Conservation (phyloP, 2,113 vertebrate species). For the Myrmecophaga tridactyla region DNA sequence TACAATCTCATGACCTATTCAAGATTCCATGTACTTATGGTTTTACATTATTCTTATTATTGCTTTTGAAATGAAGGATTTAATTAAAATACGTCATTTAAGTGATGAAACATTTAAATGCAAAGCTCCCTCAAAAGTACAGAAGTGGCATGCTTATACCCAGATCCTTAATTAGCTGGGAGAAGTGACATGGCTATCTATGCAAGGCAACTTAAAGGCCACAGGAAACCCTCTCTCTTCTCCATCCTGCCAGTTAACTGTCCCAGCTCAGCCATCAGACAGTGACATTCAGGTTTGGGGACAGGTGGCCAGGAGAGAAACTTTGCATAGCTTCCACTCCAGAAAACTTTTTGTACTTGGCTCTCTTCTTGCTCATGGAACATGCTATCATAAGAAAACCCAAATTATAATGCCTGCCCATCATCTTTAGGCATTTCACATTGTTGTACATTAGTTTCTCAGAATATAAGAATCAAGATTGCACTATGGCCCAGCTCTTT, state of each 20-base stretch:
- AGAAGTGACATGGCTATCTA: background rate
- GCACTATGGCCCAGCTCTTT: background rate
- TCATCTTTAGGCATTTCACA: background rate
- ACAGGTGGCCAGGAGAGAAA: background rate
- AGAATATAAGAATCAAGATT: background rate
- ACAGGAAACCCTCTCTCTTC: background rate
- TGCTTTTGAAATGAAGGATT: background rate
- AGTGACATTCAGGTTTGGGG: background rate
- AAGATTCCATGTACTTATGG: no score
- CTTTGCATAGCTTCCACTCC: background rate
- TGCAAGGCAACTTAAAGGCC: background rate
- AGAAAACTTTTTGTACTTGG: background rate
- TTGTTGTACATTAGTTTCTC: background rate
- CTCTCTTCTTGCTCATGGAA: background rate
- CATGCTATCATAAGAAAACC: background rate
- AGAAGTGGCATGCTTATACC: background rate
- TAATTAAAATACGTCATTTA: constrained; percentile 7
- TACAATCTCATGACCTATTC: no score
- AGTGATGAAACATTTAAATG: background rate
- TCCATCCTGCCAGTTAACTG: background rate
- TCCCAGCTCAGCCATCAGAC: background rate
- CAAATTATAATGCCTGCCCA: background rate
- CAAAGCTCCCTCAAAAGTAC: background rate
- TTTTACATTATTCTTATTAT: no score
- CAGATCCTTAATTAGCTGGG: background rate